These are phyloP conservation scores for Drosophila leonis DNA, from an alignment of 2,888 invertebrate genomes.

Conservation along the genomic window DNA sequence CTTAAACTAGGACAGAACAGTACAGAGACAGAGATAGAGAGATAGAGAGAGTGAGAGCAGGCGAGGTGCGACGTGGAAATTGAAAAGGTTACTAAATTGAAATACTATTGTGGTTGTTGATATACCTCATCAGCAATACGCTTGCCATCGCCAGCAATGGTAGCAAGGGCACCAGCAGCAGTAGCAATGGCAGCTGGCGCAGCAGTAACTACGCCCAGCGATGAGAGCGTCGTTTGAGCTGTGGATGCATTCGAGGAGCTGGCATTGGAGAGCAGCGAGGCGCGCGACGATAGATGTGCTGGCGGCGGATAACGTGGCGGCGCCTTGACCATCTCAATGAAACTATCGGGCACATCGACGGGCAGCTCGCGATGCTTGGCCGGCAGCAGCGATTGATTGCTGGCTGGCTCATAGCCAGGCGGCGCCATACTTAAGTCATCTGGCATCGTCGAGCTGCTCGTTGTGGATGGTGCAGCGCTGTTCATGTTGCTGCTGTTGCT, in stretches of 20 bases:
- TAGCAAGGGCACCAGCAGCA: background rate
- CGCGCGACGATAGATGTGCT: constrained; percentile 83
- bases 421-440: constrained; percentile 81
- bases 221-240: constrained; percentile 74
- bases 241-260: constrained; percentile 72
- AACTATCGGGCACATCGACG: constrained; percentile 95
- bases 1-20: constrained; percentile 41
- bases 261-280: constrained; percentile 80
- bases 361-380: constrained; percentile 89
- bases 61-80: background rate
- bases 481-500: constrained; percentile 44
- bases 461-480: constrained; percentile 36
- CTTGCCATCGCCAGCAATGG: constrained; percentile 30
- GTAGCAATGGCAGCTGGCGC: constrained; percentile 7
- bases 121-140: constrained; percentile 60
- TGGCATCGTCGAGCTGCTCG: constrained; percentile 60
- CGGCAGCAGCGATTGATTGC: constrained; percentile 12
- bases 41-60: background rate
- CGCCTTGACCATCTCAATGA: constrained; percentile 93
- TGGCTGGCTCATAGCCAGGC: constrained; percentile 81
- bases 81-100: constrained; percentile 18
- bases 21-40: background rate
- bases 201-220: constrained; percentile 30
- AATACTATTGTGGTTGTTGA: constrained; percentile 34
- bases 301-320: constrained; percentile 89